A percentile compares a stretch with the other conserved stretches of the same genome.
These are phyloP conservation scores for Rhyacichthys aspro DNA, from an alignment of 2,797 vertebrate genomes.

Conservation along the genomic window DNA sequence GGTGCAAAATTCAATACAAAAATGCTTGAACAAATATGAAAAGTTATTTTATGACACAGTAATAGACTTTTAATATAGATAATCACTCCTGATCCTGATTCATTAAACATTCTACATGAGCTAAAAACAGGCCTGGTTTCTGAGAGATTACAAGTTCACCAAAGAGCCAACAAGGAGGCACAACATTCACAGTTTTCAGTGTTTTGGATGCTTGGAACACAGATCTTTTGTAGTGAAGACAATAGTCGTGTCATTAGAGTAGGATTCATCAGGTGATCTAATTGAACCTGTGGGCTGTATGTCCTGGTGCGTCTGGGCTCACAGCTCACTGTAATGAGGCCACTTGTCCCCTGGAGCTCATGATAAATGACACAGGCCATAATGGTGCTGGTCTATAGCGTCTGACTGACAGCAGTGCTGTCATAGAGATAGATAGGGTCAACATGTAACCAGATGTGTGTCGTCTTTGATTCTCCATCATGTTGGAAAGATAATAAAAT, in stretches of 20 bases:
- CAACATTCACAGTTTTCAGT: not conserved
- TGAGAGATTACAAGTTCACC: too few relatives aligned
- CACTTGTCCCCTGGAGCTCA: conserved; percentile 22
- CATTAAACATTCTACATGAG: too few relatives aligned
- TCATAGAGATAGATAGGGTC: not conserved
- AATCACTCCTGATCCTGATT: too few relatives aligned
- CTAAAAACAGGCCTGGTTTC: too few relatives aligned
- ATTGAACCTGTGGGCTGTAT: conserved; percentile 34
- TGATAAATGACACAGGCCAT: conserved; percentile 51
- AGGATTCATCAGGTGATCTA: conserved; percentile 37
- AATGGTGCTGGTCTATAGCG: conserved; percentile 31
- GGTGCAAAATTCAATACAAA: not conserved
- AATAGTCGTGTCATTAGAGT: conserved; percentile 11
- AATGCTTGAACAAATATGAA: not conserved
- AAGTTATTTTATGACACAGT: not conserved
- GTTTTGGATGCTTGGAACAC: too few relatives aligned
- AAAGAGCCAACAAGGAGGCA: not conserved
- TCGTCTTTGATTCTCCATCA: too few relatives aligned
- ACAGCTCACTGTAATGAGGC: conserved; percentile 57
- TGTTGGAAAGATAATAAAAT: not conserved
- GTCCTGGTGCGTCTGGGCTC: conserved; percentile 19
- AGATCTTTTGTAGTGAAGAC: not conserved
- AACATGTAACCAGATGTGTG: not conserved
- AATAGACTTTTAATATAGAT: too few relatives aligned
- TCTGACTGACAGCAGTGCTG: conserved; percentile 50